Percentiles rank a stretch among this genome's conserved stretches.
Evolutionary conservation across 2,797 vertebrate species (phyloP).

Genomic region (Pseudomugil tenellus): DNA sequence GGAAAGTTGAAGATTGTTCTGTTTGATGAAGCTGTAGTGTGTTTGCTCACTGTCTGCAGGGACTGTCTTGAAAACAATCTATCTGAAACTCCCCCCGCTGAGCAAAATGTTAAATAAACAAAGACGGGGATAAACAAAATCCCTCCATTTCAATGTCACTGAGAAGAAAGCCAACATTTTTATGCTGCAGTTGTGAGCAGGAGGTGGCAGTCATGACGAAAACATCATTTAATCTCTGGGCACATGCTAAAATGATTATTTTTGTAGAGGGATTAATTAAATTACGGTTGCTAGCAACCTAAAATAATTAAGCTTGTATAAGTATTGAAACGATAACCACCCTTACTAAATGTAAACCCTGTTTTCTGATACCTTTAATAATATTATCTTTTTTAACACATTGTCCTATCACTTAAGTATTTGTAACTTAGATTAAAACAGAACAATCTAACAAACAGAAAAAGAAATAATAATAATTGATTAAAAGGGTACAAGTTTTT

Average conservation of each 20-base stretch:
- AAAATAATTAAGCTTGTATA: slow-evolving; percentile 12
- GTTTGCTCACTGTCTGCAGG: slow-evolving; percentile 88
- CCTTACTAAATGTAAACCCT: background rate
- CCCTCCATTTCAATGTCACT: slow-evolving; percentile 87
- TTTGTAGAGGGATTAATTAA: slow-evolving; percentile 66
- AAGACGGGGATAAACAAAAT: slow-evolving; percentile 88
- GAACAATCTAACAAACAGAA: background rate
- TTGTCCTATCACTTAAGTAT: background rate
- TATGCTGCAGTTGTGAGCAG: slow-evolving; percentile 75
- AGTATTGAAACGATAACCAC: slow-evolving; percentile 7
- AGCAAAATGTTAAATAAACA: slow-evolving; percentile 90
- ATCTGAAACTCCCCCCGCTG: slow-evolving; percentile 86
- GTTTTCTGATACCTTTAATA: background rate
- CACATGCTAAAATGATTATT: slow-evolving; percentile 56
- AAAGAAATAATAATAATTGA: background rate
- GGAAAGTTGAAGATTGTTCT: slow-evolving; percentile 87
- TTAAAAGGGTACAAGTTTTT: background rate
- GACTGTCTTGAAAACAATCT: slow-evolving; percentile 88
- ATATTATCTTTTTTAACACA: background rate
- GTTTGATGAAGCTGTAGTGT: slow-evolving; percentile 88
- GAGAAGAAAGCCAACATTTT: slow-evolving; percentile 85
- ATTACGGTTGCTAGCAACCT: slow-evolving; percentile 38
- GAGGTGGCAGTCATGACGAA: slow-evolving; percentile 66
- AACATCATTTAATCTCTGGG: slow-evolving; percentile 78
- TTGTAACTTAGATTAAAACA: background rate